Conservation (phyloP, 2,113 vertebrate species). For the Platichthys stellatus region DNA sequence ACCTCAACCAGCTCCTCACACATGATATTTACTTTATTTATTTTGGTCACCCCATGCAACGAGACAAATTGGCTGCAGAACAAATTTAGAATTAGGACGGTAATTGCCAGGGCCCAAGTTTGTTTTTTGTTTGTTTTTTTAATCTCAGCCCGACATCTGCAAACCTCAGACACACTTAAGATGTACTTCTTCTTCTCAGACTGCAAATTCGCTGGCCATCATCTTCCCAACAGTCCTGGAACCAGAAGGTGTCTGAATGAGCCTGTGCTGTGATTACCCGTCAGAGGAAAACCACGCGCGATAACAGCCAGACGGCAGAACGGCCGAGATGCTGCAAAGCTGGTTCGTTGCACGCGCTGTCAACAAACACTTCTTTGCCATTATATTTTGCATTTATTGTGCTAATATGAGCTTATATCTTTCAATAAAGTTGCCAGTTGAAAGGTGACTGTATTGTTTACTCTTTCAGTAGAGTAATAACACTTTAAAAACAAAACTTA, state of each 20-base stretch:
- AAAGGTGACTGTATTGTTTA: not conserved
- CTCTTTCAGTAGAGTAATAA: not conserved
- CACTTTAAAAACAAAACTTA: not conserved
- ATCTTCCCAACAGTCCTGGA: conserved; percentile 56
- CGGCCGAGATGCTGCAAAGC: conserved; percentile 42
- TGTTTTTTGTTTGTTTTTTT: conserved; percentile 14
- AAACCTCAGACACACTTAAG: conserved; percentile 72
- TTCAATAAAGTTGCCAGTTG: not conserved
- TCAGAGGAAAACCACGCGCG: conserved; percentile 71
- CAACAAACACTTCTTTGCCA: conserved; percentile 18
- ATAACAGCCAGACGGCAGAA: conserved; percentile 46
- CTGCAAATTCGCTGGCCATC: conserved; percentile 49
- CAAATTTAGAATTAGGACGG: conserved; percentile 48
- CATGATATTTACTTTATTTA: conserved; percentile 22
- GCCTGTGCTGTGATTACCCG: conserved; percentile 62
- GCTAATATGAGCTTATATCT: not conserved
- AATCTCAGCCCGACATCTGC: conserved; percentile 41
- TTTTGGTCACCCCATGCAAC: conserved; percentile 2
- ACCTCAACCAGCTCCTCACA: not conserved
- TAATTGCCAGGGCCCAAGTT: conserved; percentile 27
- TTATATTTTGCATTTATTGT: not conserved
- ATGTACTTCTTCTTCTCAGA: conserved; percentile 66
- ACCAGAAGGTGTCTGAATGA: conserved; percentile 62
- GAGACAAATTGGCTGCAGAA: conserved; percentile 13
- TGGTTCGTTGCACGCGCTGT: conserved; percentile 8